Conservation (phyloP, 2,113 vertebrate genomes). For the Aramus guarauna region DNA sequence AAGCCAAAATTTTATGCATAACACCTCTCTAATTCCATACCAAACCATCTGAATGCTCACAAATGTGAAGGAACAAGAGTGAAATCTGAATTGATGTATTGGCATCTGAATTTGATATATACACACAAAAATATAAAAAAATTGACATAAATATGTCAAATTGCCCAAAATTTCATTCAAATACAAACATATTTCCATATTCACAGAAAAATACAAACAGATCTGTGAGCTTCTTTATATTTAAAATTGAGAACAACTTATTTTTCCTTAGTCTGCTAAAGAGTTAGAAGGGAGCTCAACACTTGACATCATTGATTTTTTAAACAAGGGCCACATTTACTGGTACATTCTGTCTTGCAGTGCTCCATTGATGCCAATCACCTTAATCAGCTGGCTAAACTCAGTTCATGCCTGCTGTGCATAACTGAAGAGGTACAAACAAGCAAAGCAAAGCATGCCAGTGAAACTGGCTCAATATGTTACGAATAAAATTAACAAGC, state of each 20-base stretch:
- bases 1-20: not conserved
- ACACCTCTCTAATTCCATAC: not conserved
- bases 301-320: not conserved
- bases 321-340: not conserved
- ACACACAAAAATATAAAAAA: not conserved
- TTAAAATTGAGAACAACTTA: not conserved
- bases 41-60: not conserved
- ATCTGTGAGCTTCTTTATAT: not conserved
- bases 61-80: not conserved
- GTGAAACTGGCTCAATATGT: not conserved
- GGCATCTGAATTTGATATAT: not conserved
- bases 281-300: not conserved
- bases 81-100: not conserved
- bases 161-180: not conserved
- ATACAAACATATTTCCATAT: not conserved
- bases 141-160: not conserved
- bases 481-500: not conserved
- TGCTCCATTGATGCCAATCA: not conserved
- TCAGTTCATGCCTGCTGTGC: not conserved
- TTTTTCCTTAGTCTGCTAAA: not conserved
- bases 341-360: not conserved
- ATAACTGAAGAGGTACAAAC: slow-evolving; percentile 16
- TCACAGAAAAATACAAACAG: not conserved
- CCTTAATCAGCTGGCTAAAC: slow-evolving; percentile 17
- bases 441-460: not conserved